Base-by-base conservation (phyloP, 2,113 vertebrate species). In the Coreoperca whiteheadi region DNA sequence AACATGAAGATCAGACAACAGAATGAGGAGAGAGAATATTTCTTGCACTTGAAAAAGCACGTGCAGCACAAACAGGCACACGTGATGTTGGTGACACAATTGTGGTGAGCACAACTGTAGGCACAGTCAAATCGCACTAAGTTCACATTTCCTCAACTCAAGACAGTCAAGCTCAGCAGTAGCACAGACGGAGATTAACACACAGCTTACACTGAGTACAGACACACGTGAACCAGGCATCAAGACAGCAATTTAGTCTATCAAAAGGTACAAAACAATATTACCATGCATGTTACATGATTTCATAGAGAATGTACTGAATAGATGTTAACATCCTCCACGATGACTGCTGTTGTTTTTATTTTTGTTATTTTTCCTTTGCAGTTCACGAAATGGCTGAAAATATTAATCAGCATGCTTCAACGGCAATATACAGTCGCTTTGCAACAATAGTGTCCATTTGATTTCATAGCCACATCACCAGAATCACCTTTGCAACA, bases 361-460 rank as follows among this genome's bases (percentile, higher is more conserved):
- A 2, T 68, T 77, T 74, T 25, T 25, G 9, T 53, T 32, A 9
- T 51, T 68, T 82, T 84, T 60, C 72, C 51, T 69, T 83, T 76
- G 59, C 41, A 70, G 70, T 79, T 60, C 4, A 81, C 67, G 34
- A 88, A 91, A 87, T 71, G 30, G 83, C 84, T 37, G 83, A 72
- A 84, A 86, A 90, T 91, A 91, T 81, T 65, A 67, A 88, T 86
- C 85, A 79, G 93, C 94, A 96, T 95, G 95, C 95, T 93, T 87
- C 60, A 25, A 91, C 84, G 84, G 86, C 81, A 71, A 94, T 86
- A 84, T 88, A 88, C 83, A 90, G 87, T 90, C 66, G 46, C 63
- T 89, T 91, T 91, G 91, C 88, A 91, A 85, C 88, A 91, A 90
- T 70, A 77, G 61, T 77, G 74, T 86, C 68, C 21, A 46, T 79